phyloP scores from a whole-genome alignment of 1,140 invertebrate species.

The Sycophaga agraensis region DNA sequence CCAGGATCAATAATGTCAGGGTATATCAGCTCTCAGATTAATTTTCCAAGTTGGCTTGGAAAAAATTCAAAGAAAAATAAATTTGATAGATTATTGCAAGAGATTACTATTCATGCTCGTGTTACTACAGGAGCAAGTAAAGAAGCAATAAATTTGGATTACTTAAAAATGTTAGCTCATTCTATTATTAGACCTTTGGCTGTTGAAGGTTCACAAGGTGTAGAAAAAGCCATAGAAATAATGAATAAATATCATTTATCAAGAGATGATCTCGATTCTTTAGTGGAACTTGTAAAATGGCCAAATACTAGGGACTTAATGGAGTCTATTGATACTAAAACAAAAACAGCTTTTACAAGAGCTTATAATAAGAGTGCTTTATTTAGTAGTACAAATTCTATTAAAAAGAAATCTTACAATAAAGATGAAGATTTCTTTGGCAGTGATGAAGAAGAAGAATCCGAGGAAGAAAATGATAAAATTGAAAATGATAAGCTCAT shows the following conservation, averaged over 20 bases:
- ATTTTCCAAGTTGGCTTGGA: conserved; percentile 95
- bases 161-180: conserved; percentile 72
- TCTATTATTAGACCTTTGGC: conserved; percentile 75
- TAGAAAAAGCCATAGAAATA: conserved; percentile 70
- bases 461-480: conserved; percentile 70
- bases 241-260: conserved; percentile 76
- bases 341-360: conserved; percentile 90
- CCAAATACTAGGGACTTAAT: conserved; percentile 75
- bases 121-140: conserved; percentile 71
- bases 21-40: conserved; percentile 72
- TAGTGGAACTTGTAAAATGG: conserved; percentile 85
- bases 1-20: conserved; percentile 86
- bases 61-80: conserved; percentile 87
- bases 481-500: conserved; percentile 51
- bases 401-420: conserved; percentile 52
- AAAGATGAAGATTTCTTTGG: conserved; percentile 51
- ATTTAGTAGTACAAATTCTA: conserved; percentile 67
- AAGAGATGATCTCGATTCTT: conserved; percentile 86
- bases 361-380: conserved; percentile 84
- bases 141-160: conserved; percentile 80
- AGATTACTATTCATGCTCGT: conserved; percentile 48
- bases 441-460: conserved; percentile 59
- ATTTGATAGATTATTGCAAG: conserved; percentile 61
- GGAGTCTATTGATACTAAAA: conserved; percentile 76
- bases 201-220: conserved; percentile 69